Conservation (phyloP, 2,888 invertebrate genomes). For the Patella ulyssiponensis region DNA sequence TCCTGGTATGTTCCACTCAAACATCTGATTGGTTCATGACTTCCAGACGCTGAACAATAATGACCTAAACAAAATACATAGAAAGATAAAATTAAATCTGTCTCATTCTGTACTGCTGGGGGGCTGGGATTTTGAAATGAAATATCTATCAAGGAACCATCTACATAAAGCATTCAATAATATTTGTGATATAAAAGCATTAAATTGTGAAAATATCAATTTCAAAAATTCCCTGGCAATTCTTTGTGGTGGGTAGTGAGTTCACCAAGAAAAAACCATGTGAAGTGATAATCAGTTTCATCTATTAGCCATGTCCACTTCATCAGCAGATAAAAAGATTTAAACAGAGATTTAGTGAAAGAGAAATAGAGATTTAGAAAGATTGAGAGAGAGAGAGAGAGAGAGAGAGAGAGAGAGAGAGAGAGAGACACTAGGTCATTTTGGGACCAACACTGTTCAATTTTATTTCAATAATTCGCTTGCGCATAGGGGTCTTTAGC, state of each 20-base stretch:
- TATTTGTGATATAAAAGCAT: too few species aligned
- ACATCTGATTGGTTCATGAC: conserved; percentile 61
- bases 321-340: neutral
- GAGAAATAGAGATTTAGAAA: too few species aligned
- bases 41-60: conserved; percentile 59
- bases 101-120: too few species aligned
- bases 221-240: neutral
- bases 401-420: conserved; percentile 6
- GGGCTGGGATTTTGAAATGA: too few species aligned
- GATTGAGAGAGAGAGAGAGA: neutral
- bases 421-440: neutral
- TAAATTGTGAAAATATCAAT: neutral
- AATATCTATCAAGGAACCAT: too few species aligned
- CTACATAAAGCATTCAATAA: too few species aligned
- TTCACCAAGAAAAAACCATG: neutral
- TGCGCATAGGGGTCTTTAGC: too few species aligned
- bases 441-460: too few species aligned
- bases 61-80: conserved; percentile 54
- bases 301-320: neutral
- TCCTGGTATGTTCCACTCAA: conserved; percentile 67
- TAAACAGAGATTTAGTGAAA: too few species aligned
- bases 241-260: neutral
- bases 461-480: too few species aligned
- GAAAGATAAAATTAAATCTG: neutral
- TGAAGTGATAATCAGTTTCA: neutral